These are phyloP conservation scores for Nibea albiflora DNA, from an alignment of 2,113 vertebrate genomes.

Conservation along the genomic window DNA sequence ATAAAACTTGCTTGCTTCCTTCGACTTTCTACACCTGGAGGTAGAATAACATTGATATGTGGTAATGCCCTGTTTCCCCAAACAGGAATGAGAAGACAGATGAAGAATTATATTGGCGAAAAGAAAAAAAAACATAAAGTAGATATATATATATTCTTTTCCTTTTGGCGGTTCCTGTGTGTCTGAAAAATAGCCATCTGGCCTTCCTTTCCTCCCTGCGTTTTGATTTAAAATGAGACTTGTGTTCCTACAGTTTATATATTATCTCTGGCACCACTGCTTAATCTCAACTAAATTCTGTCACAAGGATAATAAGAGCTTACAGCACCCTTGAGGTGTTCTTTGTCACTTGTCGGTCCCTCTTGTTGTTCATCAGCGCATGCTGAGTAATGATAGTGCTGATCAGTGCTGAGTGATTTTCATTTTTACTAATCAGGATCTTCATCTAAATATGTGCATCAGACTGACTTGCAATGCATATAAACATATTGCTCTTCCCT, in stretches of 20 bases:
- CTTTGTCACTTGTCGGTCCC: constrained; percentile 53
- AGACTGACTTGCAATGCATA: constrained; percentile 28
- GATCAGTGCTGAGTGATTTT: constrained; percentile 62
- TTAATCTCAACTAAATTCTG: constrained; percentile 57
- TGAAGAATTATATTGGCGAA: constrained; percentile 1
- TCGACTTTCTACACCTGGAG: background rate
- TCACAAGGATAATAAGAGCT: constrained; percentile 49
- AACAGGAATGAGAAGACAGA: constrained; percentile 13
- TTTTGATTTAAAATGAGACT: constrained; percentile 21
- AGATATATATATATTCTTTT: background rate
- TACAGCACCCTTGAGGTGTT: constrained; percentile 51
- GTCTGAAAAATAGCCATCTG: background rate
- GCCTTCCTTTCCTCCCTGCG: background rate
- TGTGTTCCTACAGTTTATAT: constrained; percentile 8
- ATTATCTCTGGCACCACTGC: constrained; percentile 32
- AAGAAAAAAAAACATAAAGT: background rate
- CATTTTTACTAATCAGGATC: constrained; percentile 54
- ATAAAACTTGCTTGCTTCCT: background rate
- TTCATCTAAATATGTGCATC: constrained; percentile 42
- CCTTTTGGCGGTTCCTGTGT: background rate
- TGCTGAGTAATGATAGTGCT: constrained; percentile 54
- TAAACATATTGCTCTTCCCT: constrained; percentile 24
- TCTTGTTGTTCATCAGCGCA: constrained; percentile 54
- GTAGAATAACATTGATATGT: constrained; percentile 19
- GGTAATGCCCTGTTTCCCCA: background rate